These are phyloP conservation scores for Troides oblongomaculatus DNA, from an alignment of 2,888 invertebrate species.

Conservation along the genomic window DNA sequence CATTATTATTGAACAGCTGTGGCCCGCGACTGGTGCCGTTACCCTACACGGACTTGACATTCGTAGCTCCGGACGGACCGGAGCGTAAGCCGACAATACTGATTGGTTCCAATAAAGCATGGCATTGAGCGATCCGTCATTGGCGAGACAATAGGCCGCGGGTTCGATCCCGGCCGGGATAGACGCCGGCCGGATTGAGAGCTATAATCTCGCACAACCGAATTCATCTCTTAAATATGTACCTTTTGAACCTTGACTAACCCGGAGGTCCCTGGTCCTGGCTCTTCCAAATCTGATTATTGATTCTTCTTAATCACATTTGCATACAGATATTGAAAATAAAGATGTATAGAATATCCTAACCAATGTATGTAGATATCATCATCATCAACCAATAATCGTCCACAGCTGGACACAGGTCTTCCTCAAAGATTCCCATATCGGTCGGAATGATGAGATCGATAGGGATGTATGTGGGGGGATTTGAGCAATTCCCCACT, in stretches of 20 bases:
- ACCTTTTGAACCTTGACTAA: neutral
- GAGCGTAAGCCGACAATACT: conserved; percentile 73
- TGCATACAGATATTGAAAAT: too few species aligned
- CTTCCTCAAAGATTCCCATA: too few species aligned
- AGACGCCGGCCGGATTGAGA: conserved; percentile 15
- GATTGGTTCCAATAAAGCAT: conserved; percentile 72
- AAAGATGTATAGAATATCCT: too few species aligned
- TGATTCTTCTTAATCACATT: too few species aligned
- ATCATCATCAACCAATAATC: too few species aligned
- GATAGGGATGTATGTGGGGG: too few species aligned
- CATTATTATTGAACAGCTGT: neutral
- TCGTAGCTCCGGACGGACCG: conserved; percentile 59
- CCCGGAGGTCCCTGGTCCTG: too few species aligned
- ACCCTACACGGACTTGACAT: conserved; percentile 49
- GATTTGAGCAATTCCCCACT: too few species aligned
- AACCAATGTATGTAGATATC: too few species aligned
- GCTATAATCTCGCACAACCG: conserved; percentile 25
- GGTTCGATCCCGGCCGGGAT: conserved; percentile 55
- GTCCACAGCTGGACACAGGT: too few species aligned
- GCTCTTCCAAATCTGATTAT: too few species aligned
- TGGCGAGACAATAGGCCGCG: conserved; percentile 62
- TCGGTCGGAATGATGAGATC: too few species aligned
- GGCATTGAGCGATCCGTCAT: conserved; percentile 73
- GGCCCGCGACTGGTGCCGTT: conserved; percentile 31
- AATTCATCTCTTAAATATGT: conserved; percentile 1